Evolutionary conservation across 2,113 vertebrate species (phyloP), one percentile per base, ranked within the genome.

Genomic region (Emberiza fucata): DNA sequence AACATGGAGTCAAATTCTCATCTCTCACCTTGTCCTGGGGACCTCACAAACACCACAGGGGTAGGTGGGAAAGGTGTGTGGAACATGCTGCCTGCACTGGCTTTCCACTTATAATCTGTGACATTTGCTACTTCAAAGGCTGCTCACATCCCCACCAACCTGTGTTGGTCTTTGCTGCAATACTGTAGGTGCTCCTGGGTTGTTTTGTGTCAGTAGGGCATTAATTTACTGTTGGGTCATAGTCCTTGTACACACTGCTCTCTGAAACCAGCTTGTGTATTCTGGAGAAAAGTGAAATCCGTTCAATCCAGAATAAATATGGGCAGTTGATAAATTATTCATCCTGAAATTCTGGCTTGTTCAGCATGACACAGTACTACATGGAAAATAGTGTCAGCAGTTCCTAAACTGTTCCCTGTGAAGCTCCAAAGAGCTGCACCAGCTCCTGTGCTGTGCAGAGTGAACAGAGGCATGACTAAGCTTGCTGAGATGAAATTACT

Each of bases 121-220:
- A 29, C 17, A 39, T 40, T 23, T 22, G 37, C 75, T 85, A 4
- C 16, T 70, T 33, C n/a, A 40, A 39, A 60, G 35, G 59, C 44
- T 69, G 44, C 48, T 72, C 4, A 1, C 25, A 5, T 27, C 27
- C 56, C 29, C 45, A 8, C 8, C 33, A 31, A 3, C 28, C n/a
- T 59, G 0, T 25, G 22, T 21, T 23, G 35, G 20, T 66, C 7
- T 80, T 63, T 25, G 12, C 40, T 42, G 17, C 37, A 9, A 4
- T 6, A 1, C 22, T 6, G 17, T 4, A 50, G 66, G 14, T 45
- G 28, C 33, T 20, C 12, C 1, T 1, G 1, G 25, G 8, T 31
- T 12, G 17, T 6, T 51, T 11, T 27, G 20, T 45, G 47, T 18
- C 37, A 12, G 11, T 2, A 29, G 28, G 73, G 45, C 17, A 15